Evolutionary conservation across 1,140 invertebrate genomes (phyloP).

Genomic region (Bathynomus jamesi): DNA sequence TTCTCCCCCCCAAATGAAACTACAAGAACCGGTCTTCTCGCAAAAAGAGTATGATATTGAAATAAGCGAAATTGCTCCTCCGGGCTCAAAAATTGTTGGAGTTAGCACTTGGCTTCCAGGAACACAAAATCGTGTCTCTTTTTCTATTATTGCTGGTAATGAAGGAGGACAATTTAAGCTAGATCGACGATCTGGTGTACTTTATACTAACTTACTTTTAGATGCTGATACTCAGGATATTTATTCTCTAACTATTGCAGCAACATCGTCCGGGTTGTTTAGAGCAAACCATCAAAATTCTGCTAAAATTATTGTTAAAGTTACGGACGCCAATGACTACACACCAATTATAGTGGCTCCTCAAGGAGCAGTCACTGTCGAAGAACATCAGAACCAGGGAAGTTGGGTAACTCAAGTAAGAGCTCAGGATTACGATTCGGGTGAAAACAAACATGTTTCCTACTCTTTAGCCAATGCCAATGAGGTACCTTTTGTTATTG

Average conservation of each 20-base stretch:
- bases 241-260: slow-evolving; percentile 84
- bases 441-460: slow-evolving; percentile 89
- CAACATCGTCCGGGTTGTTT: slow-evolving; percentile 73
- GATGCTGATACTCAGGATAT: slow-evolving; percentile 79
- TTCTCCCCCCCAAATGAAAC: slow-evolving; percentile 65
- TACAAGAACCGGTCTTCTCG: slow-evolving; percentile 79
- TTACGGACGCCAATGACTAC: slow-evolving; percentile 86
- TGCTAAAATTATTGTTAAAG: slow-evolving; percentile 75
- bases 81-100: slow-evolving; percentile 77
- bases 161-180: slow-evolving; percentile 78
- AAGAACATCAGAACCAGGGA: slow-evolving; percentile 81
- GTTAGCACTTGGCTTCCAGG: slow-evolving; percentile 77
- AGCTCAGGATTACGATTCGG: slow-evolving; percentile 82
- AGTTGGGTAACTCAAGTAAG: slow-evolving; percentile 69
- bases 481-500: slow-evolving; percentile 87
- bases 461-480: slow-evolving; percentile 85
- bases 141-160: slow-evolving; percentile 86
- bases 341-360: slow-evolving; percentile 72
- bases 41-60: slow-evolving; percentile 77
- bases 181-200: slow-evolving; percentile 76
- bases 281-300: slow-evolving; percentile 75
- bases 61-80: slow-evolving; percentile 76
- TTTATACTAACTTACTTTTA: slow-evolving; percentile 71
- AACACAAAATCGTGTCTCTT: slow-evolving; percentile 68
- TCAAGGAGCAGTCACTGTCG: slow-evolving; percentile 47